Base-by-base conservation (phyloP, 2,113 vertebrate genomes). In the Athene noctua region DNA sequence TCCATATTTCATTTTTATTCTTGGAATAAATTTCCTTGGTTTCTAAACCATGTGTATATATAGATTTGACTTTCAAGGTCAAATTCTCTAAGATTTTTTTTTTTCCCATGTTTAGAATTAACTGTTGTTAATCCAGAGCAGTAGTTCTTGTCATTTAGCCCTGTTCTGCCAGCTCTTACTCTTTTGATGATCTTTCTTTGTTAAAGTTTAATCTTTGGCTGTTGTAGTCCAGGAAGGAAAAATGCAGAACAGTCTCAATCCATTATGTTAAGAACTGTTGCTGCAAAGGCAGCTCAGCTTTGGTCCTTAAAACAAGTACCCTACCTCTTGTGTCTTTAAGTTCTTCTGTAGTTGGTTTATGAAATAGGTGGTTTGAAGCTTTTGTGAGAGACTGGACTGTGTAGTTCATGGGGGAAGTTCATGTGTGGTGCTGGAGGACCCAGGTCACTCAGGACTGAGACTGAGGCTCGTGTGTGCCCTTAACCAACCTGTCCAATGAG, bases 31-130 rank as follows among this genome's bases (percentile, higher is more conserved):
- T 92, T 88, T 96, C 27, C 77, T 96, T 91, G 80, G 49, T 89
- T 94, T 97, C 91, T 97, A 94, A 97, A 96, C 78, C 16, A 11
- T 85, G 61, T 87, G 9, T 96, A 94, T 91, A 87, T 92, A 80
- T 86, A 95, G 86, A 15, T 38, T 55, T 70, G 80, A 84, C 86
- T 94, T 91, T 66, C 78, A 91, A 85, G 94, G 96, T 95, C 94
- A 92, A 94, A 93, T 67, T 92, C 72, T 82, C 57, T 96, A 81
- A 97, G 54, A 54, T 32, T 57, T 95, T 92, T 88, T 73, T 49
- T 25, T 36, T 63, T 13, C 11, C 47, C 9, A 18, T 80, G 92
- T 91, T 96, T 95, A 92, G 86, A 88, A 92, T 97, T 95, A 95
- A 94, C 73, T 82, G 47, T 87, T 19, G 0, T 42, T 95, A 97